Percentiles rank a stretch among this genome's conserved stretches.
phyloP scores from a whole-genome alignment of 2,113 vertebrate species.

The Ceuthmochares aereus region DNA sequence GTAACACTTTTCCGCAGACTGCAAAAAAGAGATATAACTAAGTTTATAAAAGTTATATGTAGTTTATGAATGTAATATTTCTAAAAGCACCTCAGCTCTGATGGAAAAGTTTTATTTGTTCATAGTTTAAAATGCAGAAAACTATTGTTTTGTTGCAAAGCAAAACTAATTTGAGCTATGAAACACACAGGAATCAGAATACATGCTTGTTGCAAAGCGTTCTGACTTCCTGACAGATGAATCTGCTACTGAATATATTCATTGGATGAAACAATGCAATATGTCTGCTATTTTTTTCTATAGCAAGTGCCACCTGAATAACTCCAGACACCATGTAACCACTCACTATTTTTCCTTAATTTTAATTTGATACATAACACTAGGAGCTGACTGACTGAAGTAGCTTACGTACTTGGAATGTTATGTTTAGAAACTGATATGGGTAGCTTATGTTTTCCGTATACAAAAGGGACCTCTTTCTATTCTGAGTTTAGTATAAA shows the following conservation, averaged over 20 bases:
- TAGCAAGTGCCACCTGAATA: background rate
- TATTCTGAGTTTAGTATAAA: background rate
- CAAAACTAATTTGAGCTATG: background rate
- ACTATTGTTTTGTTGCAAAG: background rate
- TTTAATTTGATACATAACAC: background rate
- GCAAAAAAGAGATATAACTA: background rate
- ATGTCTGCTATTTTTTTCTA: background rate
- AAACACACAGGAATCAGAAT: background rate
- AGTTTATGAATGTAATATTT: background rate
- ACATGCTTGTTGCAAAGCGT: rapidly evolving
- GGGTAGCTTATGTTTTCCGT: background rate
- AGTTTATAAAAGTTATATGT: background rate
- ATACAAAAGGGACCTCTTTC: background rate
- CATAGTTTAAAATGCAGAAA: background rate
- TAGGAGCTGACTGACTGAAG: background rate
- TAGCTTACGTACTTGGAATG: background rate
- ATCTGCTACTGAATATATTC: background rate
- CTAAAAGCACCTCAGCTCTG: background rate
- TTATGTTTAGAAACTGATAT: background rate
- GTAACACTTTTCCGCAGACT: background rate
- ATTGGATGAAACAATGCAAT: background rate
- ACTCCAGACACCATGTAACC: background rate
- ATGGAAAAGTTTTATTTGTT: background rate
- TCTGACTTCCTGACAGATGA: background rate
- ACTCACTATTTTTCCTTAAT: background rate